Evolutionary conservation across 2,888 invertebrate genomes (phyloP), one percentile per base, ranked within the genome.

Genomic region (Thymelicus lineola): DNA sequence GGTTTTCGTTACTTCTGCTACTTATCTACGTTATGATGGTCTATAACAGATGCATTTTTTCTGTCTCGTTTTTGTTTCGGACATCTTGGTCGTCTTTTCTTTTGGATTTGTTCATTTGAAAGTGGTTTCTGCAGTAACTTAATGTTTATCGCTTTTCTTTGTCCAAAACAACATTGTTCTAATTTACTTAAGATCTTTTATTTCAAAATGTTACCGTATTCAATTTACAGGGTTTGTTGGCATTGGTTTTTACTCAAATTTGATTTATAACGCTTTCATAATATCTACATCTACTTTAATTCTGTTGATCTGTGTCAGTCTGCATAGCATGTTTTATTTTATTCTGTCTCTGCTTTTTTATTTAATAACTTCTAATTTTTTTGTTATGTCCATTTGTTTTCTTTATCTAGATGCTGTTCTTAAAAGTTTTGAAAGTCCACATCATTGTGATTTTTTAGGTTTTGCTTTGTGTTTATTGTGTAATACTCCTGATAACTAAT

Each of bases 1-100:
- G 53, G 64, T 66, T 69, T 74, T 73, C 55, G 67, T 66, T 63
- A 65, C 69, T 72, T 68, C 67, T 59, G 48, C 42, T 59, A 35
- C 58, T 69, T 42, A 15, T 35, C 28, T 45, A 14, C 36, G 20
- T 48, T 15, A 50, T 46, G 46, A 46, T 12, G 14, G n/a, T 63
- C 64, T 64, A 28, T 55, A 6, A 28, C 28, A 12, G 20, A 28
- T 20, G 38, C 6, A 12, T 7, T 15, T 15, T 50, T 7, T 50
- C 15, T 12, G 50, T 50, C 17, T 17, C 3, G 15, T 17, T 50
- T 42, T 42, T 9, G 7, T 38, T 42, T 42, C 42, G 4, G 12
- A 12, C 12, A 12, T 10, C 12, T 42, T 42, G 0, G 4, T 42
- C 12, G 42, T 9, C 4, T 12, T 42, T 42, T 42, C 42, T 42